A percentile compares a stretch with the other conserved stretches of the same genome.
Evolutionary conservation across 2,797 vertebrate genomes (phyloP).

Genomic region (Tragelaphus oryx): DNA sequence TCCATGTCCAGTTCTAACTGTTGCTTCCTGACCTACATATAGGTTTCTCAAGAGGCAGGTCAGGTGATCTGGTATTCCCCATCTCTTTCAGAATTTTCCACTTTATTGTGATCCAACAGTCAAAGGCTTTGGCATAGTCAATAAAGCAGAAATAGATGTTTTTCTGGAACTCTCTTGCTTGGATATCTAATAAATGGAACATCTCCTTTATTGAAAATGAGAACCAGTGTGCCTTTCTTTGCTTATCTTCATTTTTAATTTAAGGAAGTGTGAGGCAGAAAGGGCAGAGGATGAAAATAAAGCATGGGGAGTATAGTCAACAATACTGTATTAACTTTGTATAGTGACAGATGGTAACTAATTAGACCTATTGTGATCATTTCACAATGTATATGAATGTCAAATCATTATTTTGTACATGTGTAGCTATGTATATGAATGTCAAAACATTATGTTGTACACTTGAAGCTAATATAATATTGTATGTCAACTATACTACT

Average conservation of each 20-base stretch:
- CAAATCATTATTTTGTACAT: not conserved
- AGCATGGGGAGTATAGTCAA: not conserved
- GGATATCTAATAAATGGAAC: too few relatives aligned
- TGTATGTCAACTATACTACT: not conserved
- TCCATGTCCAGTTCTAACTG: too few relatives aligned
- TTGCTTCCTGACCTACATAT: too few relatives aligned
- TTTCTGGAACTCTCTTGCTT: too few relatives aligned
- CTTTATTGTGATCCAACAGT: too few relatives aligned
- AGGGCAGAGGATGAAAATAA: conserved; percentile 17
- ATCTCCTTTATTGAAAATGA: not conserved
- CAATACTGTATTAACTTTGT: not conserved
- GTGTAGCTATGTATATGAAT: not conserved
- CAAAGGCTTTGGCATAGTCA: too few relatives aligned
- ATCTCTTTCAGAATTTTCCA: too few relatives aligned
- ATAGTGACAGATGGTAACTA: not conserved
- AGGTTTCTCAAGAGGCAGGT: too few relatives aligned
- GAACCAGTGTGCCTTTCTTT: not conserved
- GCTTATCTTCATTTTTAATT: not conserved
- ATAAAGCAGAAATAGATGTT: too few relatives aligned
- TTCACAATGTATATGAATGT: not conserved
- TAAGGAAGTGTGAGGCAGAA: not conserved
- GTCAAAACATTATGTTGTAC: not conserved
- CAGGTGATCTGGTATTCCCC: too few relatives aligned
- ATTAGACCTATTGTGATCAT: not conserved
- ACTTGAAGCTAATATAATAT: not conserved